These are phyloP conservation scores for Diarsia mendica DNA, from an alignment of 2,888 invertebrate genomes.

Conservation along the genomic window DNA sequence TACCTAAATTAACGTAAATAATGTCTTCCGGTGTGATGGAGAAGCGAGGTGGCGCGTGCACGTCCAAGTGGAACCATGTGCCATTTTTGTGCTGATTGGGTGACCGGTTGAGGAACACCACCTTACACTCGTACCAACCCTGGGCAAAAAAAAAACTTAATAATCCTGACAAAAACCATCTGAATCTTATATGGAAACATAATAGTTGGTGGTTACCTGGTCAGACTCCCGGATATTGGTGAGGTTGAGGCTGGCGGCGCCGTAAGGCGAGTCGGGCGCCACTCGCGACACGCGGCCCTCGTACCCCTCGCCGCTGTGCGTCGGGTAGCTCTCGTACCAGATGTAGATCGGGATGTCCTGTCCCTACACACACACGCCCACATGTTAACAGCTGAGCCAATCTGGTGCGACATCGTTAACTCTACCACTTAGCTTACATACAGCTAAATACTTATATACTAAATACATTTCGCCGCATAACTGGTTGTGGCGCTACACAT, in stretches of 20 bases:
- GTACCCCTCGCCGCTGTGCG: conserved; percentile 98
- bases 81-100: conserved; percentile 98
- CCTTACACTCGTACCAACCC: conserved; percentile 99
- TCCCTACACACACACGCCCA: conserved; percentile 92
- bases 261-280: conserved; percentile 96
- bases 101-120: conserved; percentile 98
- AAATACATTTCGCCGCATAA: conserved; percentile 67
- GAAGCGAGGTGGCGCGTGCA: conserved; percentile 98
- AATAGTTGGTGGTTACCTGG: conserved; percentile 85
- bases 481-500: conserved; percentile 69
- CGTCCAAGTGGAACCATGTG: conserved; percentile 99
- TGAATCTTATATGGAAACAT: background rate
- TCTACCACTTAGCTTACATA: conserved; percentile 65
- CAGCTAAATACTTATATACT: conserved; percentile 64
- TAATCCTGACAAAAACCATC: background rate
- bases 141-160: conserved; percentile 54
- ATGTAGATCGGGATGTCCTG: conserved; percentile 99
- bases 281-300: conserved; percentile 97
- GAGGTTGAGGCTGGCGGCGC: conserved; percentile 98
- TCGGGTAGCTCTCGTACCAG: conserved; percentile 99
- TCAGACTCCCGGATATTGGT: conserved; percentile 98
- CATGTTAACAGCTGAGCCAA: conserved; percentile 65
- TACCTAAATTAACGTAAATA: conserved; percentile 97
- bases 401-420: conserved; percentile 73
- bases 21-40: conserved; percentile 98